phyloP scores from a whole-genome alignment of 2,113 vertebrate species.

The Entelurus aequoreus region DNA sequence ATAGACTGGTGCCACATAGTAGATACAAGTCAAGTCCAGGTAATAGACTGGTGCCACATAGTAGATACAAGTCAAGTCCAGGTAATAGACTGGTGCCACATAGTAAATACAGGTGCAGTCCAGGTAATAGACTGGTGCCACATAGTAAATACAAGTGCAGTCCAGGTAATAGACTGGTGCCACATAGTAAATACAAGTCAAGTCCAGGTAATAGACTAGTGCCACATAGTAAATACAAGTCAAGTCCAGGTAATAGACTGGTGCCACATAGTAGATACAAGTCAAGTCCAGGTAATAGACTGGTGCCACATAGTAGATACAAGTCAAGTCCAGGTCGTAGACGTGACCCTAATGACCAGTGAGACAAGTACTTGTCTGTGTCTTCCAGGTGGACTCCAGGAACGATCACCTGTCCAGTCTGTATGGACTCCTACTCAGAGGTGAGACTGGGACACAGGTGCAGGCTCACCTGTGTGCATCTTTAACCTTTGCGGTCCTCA shows the following conservation, averaged over 20 bases:
- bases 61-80: neutral
- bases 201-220: too few relatives aligned
- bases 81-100: too few relatives aligned
- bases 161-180: too few relatives aligned
- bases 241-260: neutral
- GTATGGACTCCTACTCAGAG: conserved; percentile 88
- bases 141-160: too few relatives aligned
- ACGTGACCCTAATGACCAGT: neutral
- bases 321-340: neutral
- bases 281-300: conserved; percentile 23
- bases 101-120: too few relatives aligned
- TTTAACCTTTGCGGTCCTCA: neutral
- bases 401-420: conserved; percentile 77
- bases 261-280: neutral
- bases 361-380: neutral
- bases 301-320: too few relatives aligned
- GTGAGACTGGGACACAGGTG: conserved; percentile 61
- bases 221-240: neutral
- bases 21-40: neutral
- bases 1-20: neutral
- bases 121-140: too few relatives aligned
- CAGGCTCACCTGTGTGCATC: too few relatives aligned
- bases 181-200: too few relatives aligned
- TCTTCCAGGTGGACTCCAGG: conserved; percentile 61
- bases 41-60: neutral